Evolutionary conservation across 53 echinoderm and acorn worm species (phyloP).

Genomic region (Apostichopus leukothele): DNA sequence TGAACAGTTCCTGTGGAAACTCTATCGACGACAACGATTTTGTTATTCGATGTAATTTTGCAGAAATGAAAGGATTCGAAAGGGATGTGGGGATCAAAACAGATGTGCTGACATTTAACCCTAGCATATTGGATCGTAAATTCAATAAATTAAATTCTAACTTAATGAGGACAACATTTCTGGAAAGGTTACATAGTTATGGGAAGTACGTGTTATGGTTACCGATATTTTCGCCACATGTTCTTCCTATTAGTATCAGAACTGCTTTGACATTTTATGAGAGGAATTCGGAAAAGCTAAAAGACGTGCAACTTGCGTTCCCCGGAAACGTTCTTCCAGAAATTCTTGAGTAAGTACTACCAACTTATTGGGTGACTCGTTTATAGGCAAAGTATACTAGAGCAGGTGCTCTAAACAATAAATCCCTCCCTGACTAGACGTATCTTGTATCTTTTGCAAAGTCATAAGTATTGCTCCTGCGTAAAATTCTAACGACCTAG

Average conservation of each 20-base stretch:
- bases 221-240: slow-evolving; percentile 78
- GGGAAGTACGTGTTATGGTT: slow-evolving; percentile 94
- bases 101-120: slow-evolving; percentile 92
- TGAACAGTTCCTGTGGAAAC: slow-evolving; percentile 81
- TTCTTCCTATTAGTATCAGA: slow-evolving; percentile 65
- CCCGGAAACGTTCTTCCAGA: slow-evolving; percentile 83
- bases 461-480: too few species aligned
- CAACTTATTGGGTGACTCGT: not conserved
- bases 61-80: slow-evolving; percentile 76
- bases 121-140: slow-evolving; percentile 80
- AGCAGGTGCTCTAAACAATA: too few species aligned
- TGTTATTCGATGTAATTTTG: slow-evolving; percentile 90
- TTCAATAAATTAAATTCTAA: slow-evolving; percentile 64
- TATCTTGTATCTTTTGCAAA: too few species aligned
- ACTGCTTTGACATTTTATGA: slow-evolving; percentile 81
- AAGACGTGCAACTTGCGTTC: slow-evolving; percentile 89
- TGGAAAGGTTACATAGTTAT: slow-evolving; percentile 66
- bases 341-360: slow-evolving; percentile 80
- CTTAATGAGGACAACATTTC: slow-evolving; percentile 55
- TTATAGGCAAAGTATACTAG: too few species aligned
- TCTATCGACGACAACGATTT: slow-evolving; percentile 80
- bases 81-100: slow-evolving; percentile 82
- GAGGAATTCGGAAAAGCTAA: slow-evolving; percentile 62
- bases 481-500: too few species aligned
- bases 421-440: too few species aligned